Conservation (phyloP, 2,113 vertebrate species). For the Perca flavescens region DNA sequence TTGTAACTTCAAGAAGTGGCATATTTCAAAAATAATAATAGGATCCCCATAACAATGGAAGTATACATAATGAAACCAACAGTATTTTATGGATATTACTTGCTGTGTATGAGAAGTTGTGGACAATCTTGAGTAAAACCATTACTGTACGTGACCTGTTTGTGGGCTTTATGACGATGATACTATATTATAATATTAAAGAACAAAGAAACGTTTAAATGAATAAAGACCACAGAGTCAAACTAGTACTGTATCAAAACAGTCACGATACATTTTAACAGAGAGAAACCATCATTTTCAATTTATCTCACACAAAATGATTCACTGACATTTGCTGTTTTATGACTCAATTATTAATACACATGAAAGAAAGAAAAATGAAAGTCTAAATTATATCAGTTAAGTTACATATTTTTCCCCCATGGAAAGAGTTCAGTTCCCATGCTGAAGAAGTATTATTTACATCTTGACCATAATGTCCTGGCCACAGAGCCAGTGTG, state of each 20-base stretch:
- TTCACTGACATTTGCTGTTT: conserved; percentile 67
- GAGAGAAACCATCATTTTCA: conserved; percentile 43
- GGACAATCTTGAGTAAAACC: background rate
- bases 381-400: conserved; percentile 61
- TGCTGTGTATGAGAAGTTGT: background rate
- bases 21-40: background rate
- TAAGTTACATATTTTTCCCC: conserved; percentile 75
- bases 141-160: background rate
- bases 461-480: conserved; percentile 78
- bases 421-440: conserved; percentile 68
- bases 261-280: conserved; percentile 67
- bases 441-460: conserved; percentile 78
- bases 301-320: conserved; percentile 57
- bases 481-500: conserved; percentile 80
- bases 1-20: background rate
- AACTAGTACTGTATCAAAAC: conserved; percentile 55
- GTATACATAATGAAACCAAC: background rate
- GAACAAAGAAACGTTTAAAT: background rate
- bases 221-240: conserved; percentile 46
- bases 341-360: conserved; percentile 64
- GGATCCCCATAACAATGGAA: background rate
- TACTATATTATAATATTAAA: background rate
- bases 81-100: conserved; percentile 13
- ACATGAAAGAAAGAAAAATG: conserved; percentile 55
- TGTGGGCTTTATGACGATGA: background rate